These are phyloP conservation scores for Ctenopoma multispine DNA, from an alignment of 2,797 vertebrate genomes.

Conservation along the genomic window DNA sequence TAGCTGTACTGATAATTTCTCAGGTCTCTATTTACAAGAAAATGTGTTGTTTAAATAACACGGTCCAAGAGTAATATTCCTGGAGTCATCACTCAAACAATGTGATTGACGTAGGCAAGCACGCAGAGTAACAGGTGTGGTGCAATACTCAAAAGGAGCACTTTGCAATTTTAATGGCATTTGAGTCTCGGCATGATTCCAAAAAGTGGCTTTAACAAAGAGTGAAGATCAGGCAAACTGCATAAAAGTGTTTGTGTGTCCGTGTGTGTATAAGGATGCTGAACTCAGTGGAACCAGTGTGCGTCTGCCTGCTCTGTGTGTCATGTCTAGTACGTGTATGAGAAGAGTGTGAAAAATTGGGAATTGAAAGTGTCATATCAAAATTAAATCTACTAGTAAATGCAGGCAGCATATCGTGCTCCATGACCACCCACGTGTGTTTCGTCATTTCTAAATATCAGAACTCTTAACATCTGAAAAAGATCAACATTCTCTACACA, in stretches of 20 bases:
- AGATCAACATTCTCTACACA: constrained; percentile 34
- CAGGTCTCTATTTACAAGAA: not conserved
- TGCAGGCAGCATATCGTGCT: constrained; percentile 53
- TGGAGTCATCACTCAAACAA: constrained; percentile 70
- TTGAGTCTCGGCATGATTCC: constrained; percentile 71
- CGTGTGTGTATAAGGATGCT: not conserved
- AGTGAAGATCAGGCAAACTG: constrained; percentile 69
- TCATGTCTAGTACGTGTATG: not conserved
- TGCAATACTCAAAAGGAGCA: constrained; percentile 66
- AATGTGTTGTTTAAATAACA: constrained; percentile 17
- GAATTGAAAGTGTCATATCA: constrained; percentile 32
- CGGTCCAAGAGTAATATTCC: constrained; percentile 62
- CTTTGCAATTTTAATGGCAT: constrained; percentile 73
- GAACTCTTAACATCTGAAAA: constrained; percentile 66
- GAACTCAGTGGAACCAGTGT: not conserved
- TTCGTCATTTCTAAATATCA: constrained; percentile 62
- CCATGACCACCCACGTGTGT: not conserved
- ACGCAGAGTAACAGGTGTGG: constrained; percentile 46
- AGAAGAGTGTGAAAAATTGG: constrained; percentile 5
- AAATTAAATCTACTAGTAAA: constrained; percentile 55
- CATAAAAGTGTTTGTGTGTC: constrained; percentile 60
- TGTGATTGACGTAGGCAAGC: constrained; percentile 56
- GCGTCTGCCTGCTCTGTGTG: not conserved
- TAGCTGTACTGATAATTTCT: constrained; percentile 17
- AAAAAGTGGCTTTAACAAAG: constrained; percentile 62